Evolutionary conservation across 2,797 vertebrate species (phyloP), one percentile per base, ranked within the genome.

Genomic region (Manis pentadactyla): DNA sequence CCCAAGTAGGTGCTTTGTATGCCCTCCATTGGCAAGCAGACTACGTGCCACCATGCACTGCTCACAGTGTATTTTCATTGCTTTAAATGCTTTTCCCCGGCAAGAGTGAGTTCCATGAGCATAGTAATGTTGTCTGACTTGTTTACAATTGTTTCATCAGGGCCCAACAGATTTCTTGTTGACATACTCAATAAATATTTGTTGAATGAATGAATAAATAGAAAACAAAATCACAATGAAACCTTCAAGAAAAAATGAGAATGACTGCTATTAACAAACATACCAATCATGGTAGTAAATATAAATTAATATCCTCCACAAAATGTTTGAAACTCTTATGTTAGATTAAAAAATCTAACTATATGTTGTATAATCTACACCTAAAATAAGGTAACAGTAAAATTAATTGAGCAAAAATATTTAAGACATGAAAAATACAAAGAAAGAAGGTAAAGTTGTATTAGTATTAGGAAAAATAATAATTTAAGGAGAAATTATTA

Each of bases 201-300:
- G 39, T 73, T 82, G 29, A 66, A 17, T 74, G 59, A 63, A 86
- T 31, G 18, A 83, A 86, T 46, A 88, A 49, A 90, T 7, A 59
- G 1, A 81, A 94, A 82, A 83, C 51, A 57, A 88, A 93, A 84
- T 23, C 13, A 34, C 37, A 88, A 74, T 82, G 8, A 96, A 86
- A 75, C 8, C 2, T 14, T 90, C 11, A 64, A 39, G 55, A 79
- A 87, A 93, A 85, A 29, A 18, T 63, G 37, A 78, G 29, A 79
- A 55, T 73, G 64, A 79, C 23, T 51, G 7, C 34, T 79, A 73
- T 55, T 31, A 86, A 69, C 59, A 79, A 57, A 71, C 55, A 63
- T 69, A 31, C 59, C 71, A 86, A 34, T 77, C 37, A 79, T 73
- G 31, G 64, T 25, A 73, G 79, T 64, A 82, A 73, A 81, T 73